A percentile compares a stretch with the other conserved stretches of the same genome.
phyloP scores from a whole-genome alignment of 2,797 vertebrate species.

The Sebastes wilsoni region DNA sequence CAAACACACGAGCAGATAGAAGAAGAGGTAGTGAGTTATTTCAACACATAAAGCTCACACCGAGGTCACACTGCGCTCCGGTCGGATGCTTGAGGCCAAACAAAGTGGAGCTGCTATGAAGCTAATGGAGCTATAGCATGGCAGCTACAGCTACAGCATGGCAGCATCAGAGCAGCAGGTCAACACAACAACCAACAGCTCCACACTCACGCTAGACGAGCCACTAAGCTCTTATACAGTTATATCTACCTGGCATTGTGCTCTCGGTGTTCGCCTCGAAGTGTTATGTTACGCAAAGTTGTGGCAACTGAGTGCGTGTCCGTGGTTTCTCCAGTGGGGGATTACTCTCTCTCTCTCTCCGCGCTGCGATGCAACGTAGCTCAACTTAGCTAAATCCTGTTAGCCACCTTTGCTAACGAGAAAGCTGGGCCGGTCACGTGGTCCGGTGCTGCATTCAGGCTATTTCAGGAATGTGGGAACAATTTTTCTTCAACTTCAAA shows the following conservation, averaged over 20 bases:
- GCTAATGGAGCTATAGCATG: not conserved
- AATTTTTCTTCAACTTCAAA: not conserved
- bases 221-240: not conserved
- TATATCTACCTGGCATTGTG: constrained; percentile 81
- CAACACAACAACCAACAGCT: constrained; percentile 73
- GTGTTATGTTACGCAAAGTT: constrained; percentile 38
- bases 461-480: not conserved
- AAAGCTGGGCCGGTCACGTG: constrained; percentile 80
- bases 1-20: not conserved
- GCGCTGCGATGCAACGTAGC: constrained; percentile 70
- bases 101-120: constrained; percentile 68
- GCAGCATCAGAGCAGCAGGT: constrained; percentile 70
- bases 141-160: constrained; percentile 70
- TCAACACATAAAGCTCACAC: rapidly evolving
- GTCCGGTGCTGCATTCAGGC: constrained; percentile 38
- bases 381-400: constrained; percentile 69
- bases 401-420: constrained; percentile 75
- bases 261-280: constrained; percentile 21
- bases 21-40: rapidly evolving
- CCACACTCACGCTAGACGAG: not conserved
- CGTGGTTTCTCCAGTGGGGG: constrained; percentile 47
- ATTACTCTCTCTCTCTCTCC: constrained; percentile 28
- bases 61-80: constrained; percentile 31
- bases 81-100: constrained; percentile 52
- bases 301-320: constrained; percentile 38